Evolutionary conservation across 2,797 vertebrate species (phyloP).

Genomic region (Cetoscarus ocellatus): DNA sequence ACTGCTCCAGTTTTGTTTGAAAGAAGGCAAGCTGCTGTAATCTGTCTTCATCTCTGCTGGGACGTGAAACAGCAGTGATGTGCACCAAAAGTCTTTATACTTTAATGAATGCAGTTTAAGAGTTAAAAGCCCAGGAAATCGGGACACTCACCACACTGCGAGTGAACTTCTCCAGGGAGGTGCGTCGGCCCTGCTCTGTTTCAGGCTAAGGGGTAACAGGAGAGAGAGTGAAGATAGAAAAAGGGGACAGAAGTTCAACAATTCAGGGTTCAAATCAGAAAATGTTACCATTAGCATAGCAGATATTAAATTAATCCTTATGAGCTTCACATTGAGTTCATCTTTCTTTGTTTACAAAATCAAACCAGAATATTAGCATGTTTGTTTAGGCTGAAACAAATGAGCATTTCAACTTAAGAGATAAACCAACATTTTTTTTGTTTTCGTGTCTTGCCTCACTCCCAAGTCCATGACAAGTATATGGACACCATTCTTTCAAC

Average conservation of each 20-base stretch:
- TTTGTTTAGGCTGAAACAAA: no score
- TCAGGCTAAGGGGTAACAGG: conserved; percentile 87
- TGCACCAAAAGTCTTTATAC: neutral
- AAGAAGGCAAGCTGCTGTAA: neutral
- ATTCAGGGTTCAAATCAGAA: neutral
- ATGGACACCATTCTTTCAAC: no score
- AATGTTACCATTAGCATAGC: no score
- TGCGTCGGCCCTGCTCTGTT: conserved; percentile 96
- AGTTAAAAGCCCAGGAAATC: neutral
- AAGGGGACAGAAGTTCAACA: neutral
- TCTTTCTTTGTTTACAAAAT: no score
- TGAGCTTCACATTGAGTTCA: no score
- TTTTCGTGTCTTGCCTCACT: no score
- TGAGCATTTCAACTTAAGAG: no score
- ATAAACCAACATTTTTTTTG: no score
- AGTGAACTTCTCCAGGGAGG: conserved; percentile 99
- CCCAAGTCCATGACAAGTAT: no score
- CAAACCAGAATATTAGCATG: no score
- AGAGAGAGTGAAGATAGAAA: neutral
- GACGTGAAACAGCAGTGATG: neutral
- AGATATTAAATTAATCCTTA: no score
- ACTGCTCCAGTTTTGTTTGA: neutral
- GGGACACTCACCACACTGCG: conserved; percentile 94
- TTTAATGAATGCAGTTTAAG: conserved; percentile 5
- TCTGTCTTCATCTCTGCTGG: neutral